Evolutionary conservation across 2,113 vertebrate genomes (phyloP).

Genomic region (Scolopax mira): DNA sequence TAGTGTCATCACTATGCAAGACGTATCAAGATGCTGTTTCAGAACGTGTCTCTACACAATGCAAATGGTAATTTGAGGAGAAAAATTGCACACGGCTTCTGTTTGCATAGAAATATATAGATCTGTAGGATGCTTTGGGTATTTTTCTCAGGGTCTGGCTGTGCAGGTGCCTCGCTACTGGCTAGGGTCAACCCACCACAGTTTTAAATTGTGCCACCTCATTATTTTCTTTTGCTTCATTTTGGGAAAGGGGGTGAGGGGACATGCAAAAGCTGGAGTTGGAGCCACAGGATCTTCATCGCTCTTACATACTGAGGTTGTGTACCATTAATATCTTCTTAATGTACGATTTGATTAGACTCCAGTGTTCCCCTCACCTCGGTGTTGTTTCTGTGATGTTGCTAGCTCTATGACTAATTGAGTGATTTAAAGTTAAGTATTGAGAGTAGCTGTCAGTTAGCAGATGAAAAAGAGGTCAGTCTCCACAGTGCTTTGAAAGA

Average conservation of each 20-base stretch:
- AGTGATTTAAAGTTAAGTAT: background rate
- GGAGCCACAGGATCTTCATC: background rate
- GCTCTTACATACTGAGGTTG: background rate
- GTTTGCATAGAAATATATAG: background rate
- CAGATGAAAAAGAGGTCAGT: slow-evolving; percentile 4
- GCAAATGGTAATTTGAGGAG: background rate
- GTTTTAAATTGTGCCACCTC: background rate
- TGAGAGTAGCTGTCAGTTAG: background rate
- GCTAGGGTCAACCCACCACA: background rate
- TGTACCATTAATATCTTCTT: background rate
- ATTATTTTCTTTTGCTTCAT: background rate
- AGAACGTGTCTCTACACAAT: background rate
- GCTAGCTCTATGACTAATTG: background rate
- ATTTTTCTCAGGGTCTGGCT: background rate
- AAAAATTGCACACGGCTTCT: background rate
- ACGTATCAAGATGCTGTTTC: background rate
- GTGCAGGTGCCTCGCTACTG: background rate
- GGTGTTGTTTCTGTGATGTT: background rate
- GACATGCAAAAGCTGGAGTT: background rate
- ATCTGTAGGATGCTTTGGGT: background rate
- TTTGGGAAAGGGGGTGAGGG: background rate
- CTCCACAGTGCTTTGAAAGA: background rate
- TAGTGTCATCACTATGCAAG: slow-evolving; percentile 26
- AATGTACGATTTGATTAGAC: background rate
- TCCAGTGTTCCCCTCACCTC: background rate